These are phyloP conservation scores for Akabosia matsudoensis DNA, from an alignment of 1,140 invertebrate species.

Conservation along the genomic window DNA sequence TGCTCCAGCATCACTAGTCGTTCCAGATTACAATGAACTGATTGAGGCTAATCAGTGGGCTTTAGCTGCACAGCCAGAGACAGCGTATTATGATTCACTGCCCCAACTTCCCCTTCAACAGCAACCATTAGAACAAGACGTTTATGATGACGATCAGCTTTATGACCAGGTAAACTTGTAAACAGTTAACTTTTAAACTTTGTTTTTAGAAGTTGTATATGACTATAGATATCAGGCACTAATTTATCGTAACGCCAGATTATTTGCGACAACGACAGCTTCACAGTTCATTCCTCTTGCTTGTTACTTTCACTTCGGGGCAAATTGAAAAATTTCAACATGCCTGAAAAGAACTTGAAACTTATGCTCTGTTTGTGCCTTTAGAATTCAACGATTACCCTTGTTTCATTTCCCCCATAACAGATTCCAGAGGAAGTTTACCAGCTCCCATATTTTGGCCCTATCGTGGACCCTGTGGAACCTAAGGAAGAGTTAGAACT, in stretches of 20 bases:
- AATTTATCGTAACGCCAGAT: neutral
- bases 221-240: neutral
- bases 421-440: neutral
- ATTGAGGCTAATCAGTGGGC: conserved; percentile 28
- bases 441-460: neutral
- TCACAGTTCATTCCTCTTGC: too few relatives aligned
- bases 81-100: neutral
- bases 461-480: neutral
- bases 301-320: neutral
- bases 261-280: neutral
- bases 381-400: neutral
- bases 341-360: neutral
- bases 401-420: too few relatives aligned
- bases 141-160: neutral
- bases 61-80: conserved; percentile 32
- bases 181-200: neutral
- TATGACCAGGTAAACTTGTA: neutral
- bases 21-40: conserved; percentile 9
- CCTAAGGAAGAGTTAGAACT: conserved; percentile 32
- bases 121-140: neutral
- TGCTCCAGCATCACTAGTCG: conserved; percentile 14
- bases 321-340: neutral
- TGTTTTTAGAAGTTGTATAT: neutral
- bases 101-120: neutral
- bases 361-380: too few relatives aligned